A percentile compares a stretch with the other conserved stretches of the same genome.
These are phyloP conservation scores for Stichodactyla helianthus DNA, from an alignment of 64 coral and sea anemone genomes.

Conservation along the genomic window DNA sequence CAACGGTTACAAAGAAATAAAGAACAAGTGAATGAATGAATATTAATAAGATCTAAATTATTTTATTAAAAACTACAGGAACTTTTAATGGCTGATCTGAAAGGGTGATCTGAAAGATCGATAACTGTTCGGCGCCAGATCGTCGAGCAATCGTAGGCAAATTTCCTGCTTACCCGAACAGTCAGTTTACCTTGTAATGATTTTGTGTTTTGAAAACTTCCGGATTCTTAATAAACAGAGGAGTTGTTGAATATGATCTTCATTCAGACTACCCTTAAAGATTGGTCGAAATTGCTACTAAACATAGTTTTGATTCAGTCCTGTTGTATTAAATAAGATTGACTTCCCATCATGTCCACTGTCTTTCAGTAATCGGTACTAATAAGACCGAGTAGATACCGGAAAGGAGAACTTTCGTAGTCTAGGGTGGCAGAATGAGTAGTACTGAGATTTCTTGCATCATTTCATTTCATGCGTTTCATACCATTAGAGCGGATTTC, in stretches of 20 bases:
- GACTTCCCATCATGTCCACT: too few relatives aligned
- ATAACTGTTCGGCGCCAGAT: not conserved
- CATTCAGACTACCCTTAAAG: not conserved
- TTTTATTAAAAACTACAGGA: not conserved
- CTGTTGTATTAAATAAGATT: too few relatives aligned
- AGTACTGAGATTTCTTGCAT: too few relatives aligned
- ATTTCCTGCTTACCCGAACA: not conserved
- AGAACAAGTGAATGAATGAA: not conserved
- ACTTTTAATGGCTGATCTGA: not conserved
- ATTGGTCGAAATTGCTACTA: not conserved
- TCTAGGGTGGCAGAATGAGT: too few relatives aligned
- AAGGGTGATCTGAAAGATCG: not conserved
- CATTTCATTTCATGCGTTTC: too few relatives aligned
- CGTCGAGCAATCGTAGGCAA: not conserved
- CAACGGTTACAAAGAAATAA: not conserved
- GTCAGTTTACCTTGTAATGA: too few relatives aligned
- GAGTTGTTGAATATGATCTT: not conserved
- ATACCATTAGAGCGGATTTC: too few relatives aligned
- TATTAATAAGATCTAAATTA: slow-evolving; percentile 6
- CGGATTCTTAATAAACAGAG: too few relatives aligned
- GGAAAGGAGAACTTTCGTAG: too few relatives aligned
- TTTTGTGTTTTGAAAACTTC: not conserved
- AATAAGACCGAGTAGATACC: too few relatives aligned
- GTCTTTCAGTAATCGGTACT: too few relatives aligned
- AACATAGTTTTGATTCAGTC: too few relatives aligned